A percentile compares a stretch with the other conserved stretches of the same genome.
phyloP scores from a whole-genome alignment of 2,797 vertebrate genomes.

The Diceros bicornis region DNA sequence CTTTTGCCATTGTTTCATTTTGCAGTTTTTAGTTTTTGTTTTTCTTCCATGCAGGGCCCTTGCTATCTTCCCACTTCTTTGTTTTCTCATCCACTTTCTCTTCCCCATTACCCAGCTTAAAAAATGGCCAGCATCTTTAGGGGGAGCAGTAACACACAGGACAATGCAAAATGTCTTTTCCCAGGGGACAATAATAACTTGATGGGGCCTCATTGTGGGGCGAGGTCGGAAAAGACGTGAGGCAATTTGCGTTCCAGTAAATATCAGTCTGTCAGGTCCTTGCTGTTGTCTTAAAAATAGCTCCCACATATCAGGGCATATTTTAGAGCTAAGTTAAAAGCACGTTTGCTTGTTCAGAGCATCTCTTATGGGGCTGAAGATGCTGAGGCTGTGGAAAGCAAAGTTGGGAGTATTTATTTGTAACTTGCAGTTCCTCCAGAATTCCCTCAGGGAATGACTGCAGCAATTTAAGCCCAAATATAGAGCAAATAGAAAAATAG shows the following conservation, averaged over 20 bases:
- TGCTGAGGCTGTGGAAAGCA: slow-evolving; percentile 60
- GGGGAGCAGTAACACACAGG: background rate
- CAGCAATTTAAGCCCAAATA: slow-evolving; percentile 70
- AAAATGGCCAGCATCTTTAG: slow-evolving; percentile 52
- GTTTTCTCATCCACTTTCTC: background rate
- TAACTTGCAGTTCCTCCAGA: slow-evolving; percentile 60
- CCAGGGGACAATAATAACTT: slow-evolving; percentile 17
- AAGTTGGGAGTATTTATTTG: slow-evolving; percentile 78
- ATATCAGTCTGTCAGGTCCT: slow-evolving; percentile 70
- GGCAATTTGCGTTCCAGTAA: slow-evolving; percentile 71
- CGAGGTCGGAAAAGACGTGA: slow-evolving; percentile 59
- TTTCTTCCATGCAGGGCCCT: background rate
- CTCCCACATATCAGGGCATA: slow-evolving; percentile 71
- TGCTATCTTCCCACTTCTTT: slow-evolving; percentile 51
- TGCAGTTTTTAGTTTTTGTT: background rate
- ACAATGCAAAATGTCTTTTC: slow-evolving; percentile 65
- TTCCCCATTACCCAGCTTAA: background rate
- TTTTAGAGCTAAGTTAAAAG: slow-evolving; percentile 76
- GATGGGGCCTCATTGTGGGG: background rate
- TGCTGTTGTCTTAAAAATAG: slow-evolving; percentile 77
- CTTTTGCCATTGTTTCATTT: background rate
- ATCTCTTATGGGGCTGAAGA: slow-evolving; percentile 45
- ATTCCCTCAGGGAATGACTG: slow-evolving; percentile 72
- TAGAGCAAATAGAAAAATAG: slow-evolving; percentile 69
- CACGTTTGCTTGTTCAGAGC: slow-evolving; percentile 72